phyloP scores from a whole-genome alignment of 53 echinoderm and acorn worm genomes.

The Echinometra lucunter region DNA sequence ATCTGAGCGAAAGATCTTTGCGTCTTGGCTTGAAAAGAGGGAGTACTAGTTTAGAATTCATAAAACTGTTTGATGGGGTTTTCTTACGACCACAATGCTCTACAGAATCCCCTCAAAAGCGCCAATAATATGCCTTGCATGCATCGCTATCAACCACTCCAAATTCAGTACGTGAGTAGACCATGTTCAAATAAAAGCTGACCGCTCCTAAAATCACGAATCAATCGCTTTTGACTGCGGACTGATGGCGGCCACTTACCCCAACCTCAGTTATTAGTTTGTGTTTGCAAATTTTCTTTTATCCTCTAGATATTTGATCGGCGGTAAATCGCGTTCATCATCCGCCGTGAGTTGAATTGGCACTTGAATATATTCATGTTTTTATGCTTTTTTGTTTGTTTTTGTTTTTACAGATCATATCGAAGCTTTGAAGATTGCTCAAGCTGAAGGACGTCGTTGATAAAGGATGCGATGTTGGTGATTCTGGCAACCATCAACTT shows the following conservation, averaged over 20 bases:
- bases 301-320: not conserved
- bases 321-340: not conserved
- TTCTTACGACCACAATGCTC: not conserved
- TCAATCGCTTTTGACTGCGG: not conserved
- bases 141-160: not conserved
- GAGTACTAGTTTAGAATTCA: not conserved
- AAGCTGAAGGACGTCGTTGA: too few relatives aligned
- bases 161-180: not conserved
- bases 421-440: not conserved
- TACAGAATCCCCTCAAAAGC: not conserved
- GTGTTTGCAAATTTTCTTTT: not conserved
- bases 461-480: not conserved
- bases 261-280: not conserved
- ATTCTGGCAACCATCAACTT: not conserved
- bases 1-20: not conserved
- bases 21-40: not conserved
- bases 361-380: conserved; percentile 14
- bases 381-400: not conserved
- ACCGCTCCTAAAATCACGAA: not conserved
- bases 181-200: not conserved
- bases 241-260: not conserved
- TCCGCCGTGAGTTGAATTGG: not conserved
- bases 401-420: not conserved
- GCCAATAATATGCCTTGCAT: not conserved
- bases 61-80: not conserved